Evolutionary conservation across 2,888 invertebrate genomes (phyloP).

Genomic region (Pilophorus perplexus): DNA sequence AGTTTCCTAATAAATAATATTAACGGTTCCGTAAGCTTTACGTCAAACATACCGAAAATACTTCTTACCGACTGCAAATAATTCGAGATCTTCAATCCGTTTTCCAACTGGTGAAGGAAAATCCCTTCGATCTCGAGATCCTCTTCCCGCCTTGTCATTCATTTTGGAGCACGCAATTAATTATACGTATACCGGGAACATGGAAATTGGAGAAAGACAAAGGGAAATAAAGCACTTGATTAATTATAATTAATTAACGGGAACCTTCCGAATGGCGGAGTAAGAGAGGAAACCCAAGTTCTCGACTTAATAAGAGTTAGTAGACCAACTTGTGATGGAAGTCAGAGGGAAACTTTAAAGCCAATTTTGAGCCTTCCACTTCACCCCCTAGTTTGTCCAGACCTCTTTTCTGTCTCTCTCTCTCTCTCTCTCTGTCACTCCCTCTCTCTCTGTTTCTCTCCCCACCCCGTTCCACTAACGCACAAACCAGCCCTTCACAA

Average conservation of each 20-base stretch:
- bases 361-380: slow-evolving; percentile 27
- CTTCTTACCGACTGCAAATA: too few relatives aligned
- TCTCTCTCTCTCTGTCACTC: background rate
- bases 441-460: background rate
- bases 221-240: slow-evolving; percentile 17
- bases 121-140: too few relatives aligned
- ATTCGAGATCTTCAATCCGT: too few relatives aligned
- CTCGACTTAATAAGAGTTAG: slow-evolving; percentile 33
- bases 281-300: slow-evolving; percentile 21
- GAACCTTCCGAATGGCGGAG: slow-evolving; percentile 11
- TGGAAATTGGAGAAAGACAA: background rate
- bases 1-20: too few relatives aligned
- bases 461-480: background rate
- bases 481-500: too few relatives aligned
- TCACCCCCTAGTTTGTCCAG: too few relatives aligned
- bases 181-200: background rate
- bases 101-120: too few relatives aligned
- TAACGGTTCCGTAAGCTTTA: too few relatives aligned
- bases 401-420: background rate
- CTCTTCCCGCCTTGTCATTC: too few relatives aligned
- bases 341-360: slow-evolving; percentile 6
- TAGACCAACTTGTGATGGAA: slow-evolving; percentile 23
- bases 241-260: slow-evolving; percentile 33
- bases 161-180: too few relatives aligned
- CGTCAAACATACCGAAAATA: too few relatives aligned